Evolutionary conservation across 2,113 vertebrate genomes (phyloP).

Genomic region (Natator depressus): DNA sequence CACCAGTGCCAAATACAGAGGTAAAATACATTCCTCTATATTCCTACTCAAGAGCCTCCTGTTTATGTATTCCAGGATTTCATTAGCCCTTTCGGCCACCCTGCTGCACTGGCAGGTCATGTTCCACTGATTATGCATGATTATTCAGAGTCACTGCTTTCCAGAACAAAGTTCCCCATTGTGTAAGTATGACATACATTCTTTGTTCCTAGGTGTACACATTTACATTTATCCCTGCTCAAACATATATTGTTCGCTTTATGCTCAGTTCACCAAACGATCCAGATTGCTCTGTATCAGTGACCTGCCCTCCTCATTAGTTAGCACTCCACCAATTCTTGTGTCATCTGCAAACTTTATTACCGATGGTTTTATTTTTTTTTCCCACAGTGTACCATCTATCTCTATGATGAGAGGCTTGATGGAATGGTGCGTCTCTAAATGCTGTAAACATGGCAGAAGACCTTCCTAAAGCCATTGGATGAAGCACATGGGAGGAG

Average conservation of each 20-base stretch:
- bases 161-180: background rate
- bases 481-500: slow-evolving; percentile 68
- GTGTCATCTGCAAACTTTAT: background rate
- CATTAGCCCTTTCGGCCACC: background rate
- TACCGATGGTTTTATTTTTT: background rate
- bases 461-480: slow-evolving; percentile 67
- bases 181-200: background rate
- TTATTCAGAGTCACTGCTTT: background rate
- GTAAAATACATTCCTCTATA: background rate
- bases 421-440: slow-evolving; percentile 42
- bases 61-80: background rate
- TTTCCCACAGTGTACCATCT: background rate
- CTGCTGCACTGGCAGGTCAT: background rate
- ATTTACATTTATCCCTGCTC: background rate
- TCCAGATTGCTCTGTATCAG: background rate
- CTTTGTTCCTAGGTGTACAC: background rate
- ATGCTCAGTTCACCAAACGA: background rate
- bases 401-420: slow-evolving; percentile 44
- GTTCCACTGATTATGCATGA: background rate
- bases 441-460: slow-evolving; percentile 68
- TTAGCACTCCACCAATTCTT: background rate
- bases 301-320: background rate
- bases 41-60: background rate
- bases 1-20: background rate
- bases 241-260: background rate